Evolutionary conservation across 2,797 vertebrate species (phyloP), one percentile per base, ranked within the genome.

Genomic region (Crax fasciolata): DNA sequence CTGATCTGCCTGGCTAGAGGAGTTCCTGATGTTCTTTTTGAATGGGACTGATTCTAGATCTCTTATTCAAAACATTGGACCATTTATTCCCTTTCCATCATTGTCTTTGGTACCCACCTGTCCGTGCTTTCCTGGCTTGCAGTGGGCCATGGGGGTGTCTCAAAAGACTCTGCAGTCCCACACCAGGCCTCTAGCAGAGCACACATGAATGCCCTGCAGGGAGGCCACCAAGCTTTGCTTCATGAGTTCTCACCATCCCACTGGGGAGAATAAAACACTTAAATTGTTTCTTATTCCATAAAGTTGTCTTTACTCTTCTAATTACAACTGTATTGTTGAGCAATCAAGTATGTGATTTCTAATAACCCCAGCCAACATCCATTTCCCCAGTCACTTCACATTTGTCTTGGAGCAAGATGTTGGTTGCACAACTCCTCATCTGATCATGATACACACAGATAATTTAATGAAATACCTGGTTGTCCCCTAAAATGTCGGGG

Each of bases 241-340:
- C 3, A 2, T 85, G 57, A 61, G 21, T 91, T 94, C 77, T 87
- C 65, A 74, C 11, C 75, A 91, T 85, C 78, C 87, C 84, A 65
- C 0, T 65, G 68, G 57, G 81, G 54, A 87, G 52, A 92, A 96
- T 80, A 87, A 96, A 96, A 87, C 52, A 48, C 35, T 46, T 63
- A 83, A 61, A 27, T 84, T 90, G 43, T 90, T 90, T 96, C 62
- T 89, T 87, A 32, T 93, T 93, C 86, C 77, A 92, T 92, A 92
- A 87, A 95, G 48, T 91, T 96, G 74, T 89, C 93, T 93, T 95
- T 96, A 87, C 84, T 91, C 81, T 92, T 85, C 63, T 93, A 92
- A 94, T 96, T 96, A 85, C 48, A 74, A 27, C 48, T 92, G 44
- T 72, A 92, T 77, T 94, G 94, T 96, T 96, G 87, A 89, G 87